These are phyloP conservation scores for Atopsyche davidsoni DNA, from an alignment of 1,140 invertebrate genomes.

Conservation along the genomic window DNA sequence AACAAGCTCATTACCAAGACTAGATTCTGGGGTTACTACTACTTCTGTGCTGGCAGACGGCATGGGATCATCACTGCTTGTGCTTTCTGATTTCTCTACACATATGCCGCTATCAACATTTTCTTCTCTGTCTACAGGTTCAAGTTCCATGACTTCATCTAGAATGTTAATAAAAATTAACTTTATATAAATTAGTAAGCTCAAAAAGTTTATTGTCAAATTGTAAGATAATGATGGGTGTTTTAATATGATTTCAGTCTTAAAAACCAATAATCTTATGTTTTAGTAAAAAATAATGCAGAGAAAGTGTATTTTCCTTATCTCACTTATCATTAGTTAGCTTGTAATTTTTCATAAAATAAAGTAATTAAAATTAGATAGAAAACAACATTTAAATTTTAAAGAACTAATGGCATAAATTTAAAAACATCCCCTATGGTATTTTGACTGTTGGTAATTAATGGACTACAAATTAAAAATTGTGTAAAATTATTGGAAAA, in stretches of 20 bases:
- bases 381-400: too few species aligned
- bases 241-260: neutral
- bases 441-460: neutral
- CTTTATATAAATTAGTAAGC: too few species aligned
- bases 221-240: too few species aligned
- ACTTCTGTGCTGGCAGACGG: slow-evolving; percentile 15
- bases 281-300: neutral
- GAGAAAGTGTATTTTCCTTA: too few species aligned
- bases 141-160: too few species aligned
- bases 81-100: slow-evolving; percentile 46
- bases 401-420: neutral
- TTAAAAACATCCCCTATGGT: neutral
- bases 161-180: too few species aligned
- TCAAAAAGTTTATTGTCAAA: too few species aligned
- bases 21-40: neutral
- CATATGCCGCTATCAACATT: slow-evolving; percentile 45
- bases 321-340: too few species aligned
- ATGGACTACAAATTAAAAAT: neutral
- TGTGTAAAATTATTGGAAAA: too few species aligned
- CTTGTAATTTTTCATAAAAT: too few species aligned
- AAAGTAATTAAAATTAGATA: too few species aligned
- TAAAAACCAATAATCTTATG: neutral
- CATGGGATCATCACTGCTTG: slow-evolving; percentile 39
- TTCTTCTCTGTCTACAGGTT: slow-evolving; percentile 36
- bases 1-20: too few species aligned